Base-by-base conservation (phyloP, 92 coral and sea anemone species). In the Galaxea fascicularis region DNA sequence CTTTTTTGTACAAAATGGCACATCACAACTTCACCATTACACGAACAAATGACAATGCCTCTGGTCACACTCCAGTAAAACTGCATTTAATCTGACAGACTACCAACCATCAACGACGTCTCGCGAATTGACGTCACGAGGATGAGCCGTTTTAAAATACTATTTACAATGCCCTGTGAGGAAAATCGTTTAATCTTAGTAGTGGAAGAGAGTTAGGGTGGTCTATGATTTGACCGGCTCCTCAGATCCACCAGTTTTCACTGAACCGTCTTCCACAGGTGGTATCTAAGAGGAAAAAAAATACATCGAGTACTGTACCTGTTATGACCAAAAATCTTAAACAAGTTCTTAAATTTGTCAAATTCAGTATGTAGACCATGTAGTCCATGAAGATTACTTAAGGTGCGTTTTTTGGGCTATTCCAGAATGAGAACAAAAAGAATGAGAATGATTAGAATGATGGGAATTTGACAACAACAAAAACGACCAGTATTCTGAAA, bases 171-270 rank as follows among this genome's bases (percentile, higher is more conserved):
- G 73, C 15, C 28, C 20, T 11, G 35, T 14, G 45, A 49, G 16
- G 20, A n/a, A 66, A 16, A 28, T 56, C 41, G 13, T 13, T 31
- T 24, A 27, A 12, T 28, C 57, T 10, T 63, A 12, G 35, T 26
- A 1, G 68, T 11, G 13, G n/a, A 18, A n/a, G 22, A 31, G 18
- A 6, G 45, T 12, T 18, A 52, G n/a, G 6, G 27, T 17, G 28
- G 63, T 41, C 66, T 66, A 29, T 20, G 76, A 71, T 30, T 79
- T 79, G 51, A 17, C 58, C 14, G 12, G 75, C n/a, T 77, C 72
- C 45, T 57, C 80, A 35, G 80, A 31, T 31, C 67, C 80, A 10
- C 65, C 74, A 21, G 84, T 67, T 52, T 79, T 52, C 46, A 49
- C 84, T 66, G 75, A 66, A 20, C 24, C 16, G 25, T 79, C 66